These are phyloP conservation scores for Drosophila miranda DNA, from an alignment of 1,140 invertebrate genomes.

Conservation along the genomic window DNA sequence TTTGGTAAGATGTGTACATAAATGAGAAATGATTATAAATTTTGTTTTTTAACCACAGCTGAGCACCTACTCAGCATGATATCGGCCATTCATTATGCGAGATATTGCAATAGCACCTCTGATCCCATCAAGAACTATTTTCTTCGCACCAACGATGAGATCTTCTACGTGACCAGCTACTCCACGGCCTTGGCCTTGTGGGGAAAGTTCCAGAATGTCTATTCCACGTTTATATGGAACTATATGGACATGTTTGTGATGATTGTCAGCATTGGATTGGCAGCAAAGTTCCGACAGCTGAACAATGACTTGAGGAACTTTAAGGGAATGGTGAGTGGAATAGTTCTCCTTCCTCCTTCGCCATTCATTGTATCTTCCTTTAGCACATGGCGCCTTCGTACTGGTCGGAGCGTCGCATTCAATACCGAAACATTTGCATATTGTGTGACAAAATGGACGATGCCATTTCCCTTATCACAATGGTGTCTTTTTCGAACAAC, in stretches of 20 bases:
- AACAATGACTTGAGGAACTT: constrained; percentile 72
- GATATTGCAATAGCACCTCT: constrained; percentile 60
- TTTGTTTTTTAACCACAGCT: constrained; percentile 11
- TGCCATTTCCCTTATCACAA: constrained; percentile 78
- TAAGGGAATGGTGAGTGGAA: constrained; percentile 70
- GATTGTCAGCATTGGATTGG: constrained; percentile 75
- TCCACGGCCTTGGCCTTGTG: constrained; percentile 51
- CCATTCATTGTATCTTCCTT: constrained; percentile 51
- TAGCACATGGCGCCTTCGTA: constrained; percentile 68
- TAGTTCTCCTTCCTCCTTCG: neutral
- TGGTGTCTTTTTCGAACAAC: constrained; percentile 80
- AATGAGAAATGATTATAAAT: neutral
- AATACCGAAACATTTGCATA: constrained; percentile 77
- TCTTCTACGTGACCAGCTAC: constrained; percentile 65
- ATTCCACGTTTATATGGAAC: constrained; percentile 76
- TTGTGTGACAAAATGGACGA: constrained; percentile 70
- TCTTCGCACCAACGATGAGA: constrained; percentile 62
- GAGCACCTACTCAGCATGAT: constrained; percentile 76
- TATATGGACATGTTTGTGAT: constrained; percentile 81
- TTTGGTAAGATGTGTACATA: constrained; percentile 40
- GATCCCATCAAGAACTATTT: constrained; percentile 74
- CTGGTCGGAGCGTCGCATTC: constrained; percentile 72
- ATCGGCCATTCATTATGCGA: constrained; percentile 61
- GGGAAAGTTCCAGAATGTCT: constrained; percentile 71
- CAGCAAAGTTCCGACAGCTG: constrained; percentile 66